phyloP scores from a whole-genome alignment of 2,113 vertebrate species.

The Pluvialis apricaria region DNA sequence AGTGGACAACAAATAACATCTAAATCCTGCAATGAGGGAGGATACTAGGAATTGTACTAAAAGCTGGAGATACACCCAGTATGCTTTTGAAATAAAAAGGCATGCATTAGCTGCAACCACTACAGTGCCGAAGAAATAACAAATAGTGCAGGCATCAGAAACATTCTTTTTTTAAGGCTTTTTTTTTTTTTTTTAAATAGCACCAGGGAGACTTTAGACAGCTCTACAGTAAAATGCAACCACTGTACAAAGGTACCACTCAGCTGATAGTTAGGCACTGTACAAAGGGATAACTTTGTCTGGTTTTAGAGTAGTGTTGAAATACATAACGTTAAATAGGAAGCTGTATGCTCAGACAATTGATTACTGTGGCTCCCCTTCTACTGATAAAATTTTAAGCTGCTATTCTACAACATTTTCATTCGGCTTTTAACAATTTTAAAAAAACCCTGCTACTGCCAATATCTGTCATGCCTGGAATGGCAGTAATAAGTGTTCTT shows the following conservation, averaged over 20 bases:
- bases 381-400: neutral
- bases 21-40: neutral
- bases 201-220: neutral
- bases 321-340: neutral
- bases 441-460: neutral
- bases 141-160: neutral
- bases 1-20: neutral
- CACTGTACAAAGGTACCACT: neutral
- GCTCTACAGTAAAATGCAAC: neutral
- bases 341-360: neutral
- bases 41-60: neutral
- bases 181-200: neutral
- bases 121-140: neutral
- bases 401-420: neutral
- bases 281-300: neutral
- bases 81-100: neutral
- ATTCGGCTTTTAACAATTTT: neutral
- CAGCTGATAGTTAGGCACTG: neutral
- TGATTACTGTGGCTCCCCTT: neutral
- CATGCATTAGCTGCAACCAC: neutral
- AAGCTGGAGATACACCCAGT: neutral
- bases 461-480: neutral
- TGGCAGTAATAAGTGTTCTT: neutral
- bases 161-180: neutral
- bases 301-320: neutral